Base-by-base conservation (phyloP, 2,888 invertebrate genomes). In the Buathra laborator region DNA sequence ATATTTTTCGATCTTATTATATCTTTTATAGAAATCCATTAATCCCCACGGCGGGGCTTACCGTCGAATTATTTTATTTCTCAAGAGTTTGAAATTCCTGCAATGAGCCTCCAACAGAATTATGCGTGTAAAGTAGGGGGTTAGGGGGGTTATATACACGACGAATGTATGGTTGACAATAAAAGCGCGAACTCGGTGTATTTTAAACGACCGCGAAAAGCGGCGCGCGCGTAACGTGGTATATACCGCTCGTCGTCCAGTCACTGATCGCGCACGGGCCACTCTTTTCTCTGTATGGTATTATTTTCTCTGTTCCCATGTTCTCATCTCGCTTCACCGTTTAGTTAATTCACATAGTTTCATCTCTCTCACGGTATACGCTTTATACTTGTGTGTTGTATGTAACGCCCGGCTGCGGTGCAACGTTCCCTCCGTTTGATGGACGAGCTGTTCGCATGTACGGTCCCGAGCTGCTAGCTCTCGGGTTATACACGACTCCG, bases 371-470 rank as follows among this genome's bases (percentile, higher is more conserved):
- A 66, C 71, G 46, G 64, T 74, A 82, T 75, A 85, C 66, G 67
- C 43, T 53, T 24, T 75, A 14, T 43, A 24, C 67, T 75, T 53
- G 64, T 66, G 19, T 44, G 7, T 53, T 66, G 66, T 72, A 66
- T 66, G 72, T 64, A 79, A 29, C 67, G 72, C 72, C 68, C 80
- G 76, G 83, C 66, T 75, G 46, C 79, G 85, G 72, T 81, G 85
- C 86, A 86, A 85, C 83, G 84, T 86, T 86, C 81, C 88, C 90
- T 87, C 91, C 88, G 90, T 93, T 93, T 93, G 93, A 93, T 93
- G 92, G 88, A 93, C 92, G 93, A 93, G 92, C 92, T 91, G 90
- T 92, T 93, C 91, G 92, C 93, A 92, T 92, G 92, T 92, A 91
- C 87, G 74, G 74, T 80, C 83, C 81, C 82, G 83, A 87, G 87